A percentile compares a stretch with the other conserved stretches of the same genome.
Evolutionary conservation across 2,888 invertebrate genomes (phyloP).

Genomic region (Callosobruchus maculatus): DNA sequence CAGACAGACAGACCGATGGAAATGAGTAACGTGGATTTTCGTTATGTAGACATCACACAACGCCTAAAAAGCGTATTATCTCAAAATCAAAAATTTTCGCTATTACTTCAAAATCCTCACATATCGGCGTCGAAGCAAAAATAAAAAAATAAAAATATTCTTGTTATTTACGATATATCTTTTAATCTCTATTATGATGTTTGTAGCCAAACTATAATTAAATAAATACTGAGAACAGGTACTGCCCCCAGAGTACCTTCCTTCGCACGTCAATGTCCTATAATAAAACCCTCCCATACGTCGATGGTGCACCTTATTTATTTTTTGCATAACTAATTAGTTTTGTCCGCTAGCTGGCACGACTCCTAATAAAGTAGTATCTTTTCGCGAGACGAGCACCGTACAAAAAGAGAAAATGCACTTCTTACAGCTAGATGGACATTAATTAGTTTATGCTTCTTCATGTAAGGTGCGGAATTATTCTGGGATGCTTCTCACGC

Average conservation of each 20-base stretch:
- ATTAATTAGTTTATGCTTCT: neutral
- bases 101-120: too few species aligned
- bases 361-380: conserved; percentile 32
- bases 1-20: too few species aligned
- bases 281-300: neutral
- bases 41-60: too few species aligned
- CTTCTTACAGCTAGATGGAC: neutral
- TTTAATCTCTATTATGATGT: too few species aligned
- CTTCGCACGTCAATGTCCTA: neutral
- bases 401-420: neutral
- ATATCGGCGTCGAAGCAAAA: too few species aligned
- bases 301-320: neutral
- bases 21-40: too few species aligned
- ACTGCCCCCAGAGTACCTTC: neutral
- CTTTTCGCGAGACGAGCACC: conserved; percentile 14
- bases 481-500: neutral
- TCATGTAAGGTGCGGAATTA: neutral
- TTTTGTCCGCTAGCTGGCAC: conserved; percentile 8
- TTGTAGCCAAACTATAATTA: too few species aligned
- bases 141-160: too few species aligned
- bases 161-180: too few species aligned
- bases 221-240: too few species aligned
- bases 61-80: too few species aligned
- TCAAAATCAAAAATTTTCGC: too few species aligned
- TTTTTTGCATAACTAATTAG: conserved; percentile 4